phyloP scores from a whole-genome alignment of 23 tunicate species.

The Halocynthia aurantium region DNA sequence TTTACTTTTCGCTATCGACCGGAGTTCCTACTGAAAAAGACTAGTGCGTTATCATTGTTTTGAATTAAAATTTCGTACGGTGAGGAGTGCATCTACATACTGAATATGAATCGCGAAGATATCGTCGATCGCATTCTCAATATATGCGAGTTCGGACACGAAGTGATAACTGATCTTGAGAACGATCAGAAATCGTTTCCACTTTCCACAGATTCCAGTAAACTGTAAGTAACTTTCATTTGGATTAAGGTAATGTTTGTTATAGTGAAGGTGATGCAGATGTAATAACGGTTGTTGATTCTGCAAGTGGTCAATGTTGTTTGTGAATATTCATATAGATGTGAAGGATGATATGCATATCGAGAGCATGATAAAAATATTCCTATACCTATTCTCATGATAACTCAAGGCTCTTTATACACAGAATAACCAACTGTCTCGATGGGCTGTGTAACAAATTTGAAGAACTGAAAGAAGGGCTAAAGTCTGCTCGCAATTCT shows the following conservation, averaged over 20 bases:
- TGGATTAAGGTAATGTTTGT: slow-evolving; percentile 8
- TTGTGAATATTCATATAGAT: not conserved
- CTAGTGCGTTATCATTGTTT: no score
- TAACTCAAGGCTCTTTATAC: not conserved
- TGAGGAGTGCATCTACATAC: no score
- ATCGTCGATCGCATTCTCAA: slow-evolving; percentile 42
- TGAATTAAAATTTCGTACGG: no score
- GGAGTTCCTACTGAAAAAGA: no score
- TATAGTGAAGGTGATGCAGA: slow-evolving; percentile 28
- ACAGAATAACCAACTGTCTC: not conserved
- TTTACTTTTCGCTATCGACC: no score
- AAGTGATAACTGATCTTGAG: slow-evolving; percentile 50
- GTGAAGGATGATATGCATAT: not conserved
- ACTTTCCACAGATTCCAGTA: not conserved
- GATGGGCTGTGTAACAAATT: not conserved
- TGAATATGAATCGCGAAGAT: slow-evolving; percentile 16
- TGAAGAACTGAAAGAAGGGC: not conserved
- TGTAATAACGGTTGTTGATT: slow-evolving; percentile 9
- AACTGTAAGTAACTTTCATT: slow-evolving; percentile 5
- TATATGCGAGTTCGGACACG: slow-evolving; percentile 61
- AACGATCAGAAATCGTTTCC: slow-evolving; percentile 1
- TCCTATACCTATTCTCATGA: not conserved
- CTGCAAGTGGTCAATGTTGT: not conserved
- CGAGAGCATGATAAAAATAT: no score
- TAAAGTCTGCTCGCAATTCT: not conserved